Conservation (phyloP, 92 coral and sea anemone genomes). For the Micromussa lordhowensis region DNA sequence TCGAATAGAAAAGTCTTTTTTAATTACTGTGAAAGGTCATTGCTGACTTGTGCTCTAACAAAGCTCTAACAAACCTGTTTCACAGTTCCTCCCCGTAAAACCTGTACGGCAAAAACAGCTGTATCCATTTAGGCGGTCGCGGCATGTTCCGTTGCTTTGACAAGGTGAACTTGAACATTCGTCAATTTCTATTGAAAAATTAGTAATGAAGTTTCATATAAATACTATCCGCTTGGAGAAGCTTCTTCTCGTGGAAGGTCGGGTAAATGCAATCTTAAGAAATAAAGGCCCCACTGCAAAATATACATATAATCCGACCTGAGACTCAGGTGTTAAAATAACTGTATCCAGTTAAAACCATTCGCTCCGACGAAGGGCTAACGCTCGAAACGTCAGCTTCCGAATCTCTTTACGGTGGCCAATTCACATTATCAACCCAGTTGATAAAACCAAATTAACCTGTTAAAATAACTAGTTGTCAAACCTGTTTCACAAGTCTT, state of each 20-base stretch:
- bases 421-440: no score
- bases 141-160: neutral
- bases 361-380: no score
- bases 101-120: neutral
- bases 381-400: no score
- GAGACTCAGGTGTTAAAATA: no score
- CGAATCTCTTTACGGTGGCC: no score
- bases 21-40: no score
- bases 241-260: neutral
- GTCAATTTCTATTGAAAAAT: neutral
- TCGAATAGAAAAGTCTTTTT: no score
- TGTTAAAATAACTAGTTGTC: neutral
- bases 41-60: no score
- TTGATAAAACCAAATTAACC: no score
- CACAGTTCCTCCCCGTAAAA: neutral
- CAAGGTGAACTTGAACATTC: conserved; percentile 4
- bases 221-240: no score
- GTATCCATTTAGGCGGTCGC: neutral
- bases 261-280: neutral
- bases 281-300: neutral
- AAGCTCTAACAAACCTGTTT: neutral
- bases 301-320: no score
- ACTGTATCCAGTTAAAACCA: no score
- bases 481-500: conserved; percentile 66
- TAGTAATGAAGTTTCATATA: neutral